phyloP scores from a whole-genome alignment of 2,113 vertebrate species.

The Nyctibius bracteatus region DNA sequence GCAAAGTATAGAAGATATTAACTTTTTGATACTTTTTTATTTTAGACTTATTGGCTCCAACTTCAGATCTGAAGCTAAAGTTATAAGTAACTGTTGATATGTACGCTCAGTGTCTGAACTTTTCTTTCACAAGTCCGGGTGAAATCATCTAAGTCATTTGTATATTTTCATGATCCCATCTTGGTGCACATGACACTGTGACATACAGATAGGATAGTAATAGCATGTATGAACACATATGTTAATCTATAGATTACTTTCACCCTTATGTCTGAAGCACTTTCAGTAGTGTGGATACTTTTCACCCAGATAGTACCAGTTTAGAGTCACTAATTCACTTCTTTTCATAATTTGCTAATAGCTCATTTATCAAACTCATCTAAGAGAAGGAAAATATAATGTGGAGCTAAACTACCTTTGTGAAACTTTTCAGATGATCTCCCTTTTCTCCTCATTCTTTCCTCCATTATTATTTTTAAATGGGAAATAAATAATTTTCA shows the following conservation, averaged over 20 bases:
- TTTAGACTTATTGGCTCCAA: neutral
- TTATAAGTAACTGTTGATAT: neutral
- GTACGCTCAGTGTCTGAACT: neutral
- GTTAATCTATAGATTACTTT: neutral
- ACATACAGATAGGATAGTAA: neutral
- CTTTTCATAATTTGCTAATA: neutral
- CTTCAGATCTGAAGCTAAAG: neutral
- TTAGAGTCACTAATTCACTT: neutral
- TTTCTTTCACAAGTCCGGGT: neutral
- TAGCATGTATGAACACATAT: neutral
- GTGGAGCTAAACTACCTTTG: neutral
- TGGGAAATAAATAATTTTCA: neutral
- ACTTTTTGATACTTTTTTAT: neutral
- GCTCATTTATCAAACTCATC: neutral
- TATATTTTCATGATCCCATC: neutral
- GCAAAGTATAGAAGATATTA: neutral
- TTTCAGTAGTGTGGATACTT: neutral
- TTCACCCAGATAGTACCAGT: neutral
- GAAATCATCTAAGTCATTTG: neutral
- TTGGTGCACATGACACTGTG: neutral
- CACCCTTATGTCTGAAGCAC: neutral
- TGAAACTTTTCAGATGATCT: neutral
- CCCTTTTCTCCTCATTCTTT: neutral
- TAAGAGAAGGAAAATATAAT: neutral
- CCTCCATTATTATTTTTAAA: neutral